A percentile compares a stretch with the other conserved stretches of the same genome.
Conservation (phyloP, 2,113 vertebrate genomes). For the Gambusia holbrooki region DNA sequence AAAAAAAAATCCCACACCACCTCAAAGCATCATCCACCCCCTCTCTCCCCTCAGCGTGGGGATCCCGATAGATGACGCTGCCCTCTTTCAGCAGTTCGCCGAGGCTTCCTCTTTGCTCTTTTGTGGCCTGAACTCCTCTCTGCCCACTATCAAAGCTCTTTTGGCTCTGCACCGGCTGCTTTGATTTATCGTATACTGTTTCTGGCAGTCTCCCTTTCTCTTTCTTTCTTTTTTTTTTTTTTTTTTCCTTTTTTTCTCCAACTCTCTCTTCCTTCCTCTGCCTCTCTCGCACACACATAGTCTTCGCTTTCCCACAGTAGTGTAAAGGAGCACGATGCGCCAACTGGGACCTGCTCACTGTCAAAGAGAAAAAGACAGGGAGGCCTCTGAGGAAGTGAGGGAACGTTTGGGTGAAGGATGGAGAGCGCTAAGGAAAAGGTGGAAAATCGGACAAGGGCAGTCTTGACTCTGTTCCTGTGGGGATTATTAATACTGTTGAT, state of each 20-base stretch:
- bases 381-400: conserved; percentile 61
- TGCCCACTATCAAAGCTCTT: conserved; percentile 66
- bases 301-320: conserved; percentile 50
- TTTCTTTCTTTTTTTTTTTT: conserved; percentile 12
- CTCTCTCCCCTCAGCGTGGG: conserved; percentile 36
- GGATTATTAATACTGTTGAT: not conserved
- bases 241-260: conserved; percentile 9
- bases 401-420: conserved; percentile 7
- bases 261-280: conserved; percentile 27
- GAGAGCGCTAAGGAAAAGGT: conserved; percentile 20
- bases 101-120: conserved; percentile 48
- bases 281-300: conserved; percentile 22
- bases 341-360: conserved; percentile 73
- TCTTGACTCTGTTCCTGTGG: conserved; percentile 17
- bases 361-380: conserved; percentile 64
- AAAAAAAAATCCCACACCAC: conserved; percentile 26
- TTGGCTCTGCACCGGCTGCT: conserved; percentile 61
- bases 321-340: conserved; percentile 66
- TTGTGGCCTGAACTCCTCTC: conserved; percentile 54
- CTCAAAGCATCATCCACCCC: conserved; percentile 50
- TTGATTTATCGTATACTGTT: conserved; percentile 74
- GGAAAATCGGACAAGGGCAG: conserved; percentile 6
- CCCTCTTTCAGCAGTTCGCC: conserved; percentile 58
- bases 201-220: conserved; percentile 61
- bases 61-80: conserved; percentile 55